phyloP scores from a whole-genome alignment of 2,113 vertebrate species.

The Chaetops frenatus region DNA sequence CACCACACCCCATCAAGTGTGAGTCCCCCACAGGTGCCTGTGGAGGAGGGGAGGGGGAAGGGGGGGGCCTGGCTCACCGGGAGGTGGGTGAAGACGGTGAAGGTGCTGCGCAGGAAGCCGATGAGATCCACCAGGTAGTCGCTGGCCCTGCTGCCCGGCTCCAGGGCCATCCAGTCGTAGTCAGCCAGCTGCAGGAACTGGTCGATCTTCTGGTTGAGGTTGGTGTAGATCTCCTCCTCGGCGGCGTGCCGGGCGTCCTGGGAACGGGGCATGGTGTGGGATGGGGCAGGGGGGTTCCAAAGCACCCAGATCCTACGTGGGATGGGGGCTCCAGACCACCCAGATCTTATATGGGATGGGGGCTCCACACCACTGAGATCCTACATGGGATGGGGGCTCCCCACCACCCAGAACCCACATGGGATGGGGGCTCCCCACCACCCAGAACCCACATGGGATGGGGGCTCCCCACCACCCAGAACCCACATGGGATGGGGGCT shows the following conservation, averaged over 20 bases:
- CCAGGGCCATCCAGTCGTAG: conserved; percentile 88
- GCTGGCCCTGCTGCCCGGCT: conserved; percentile 76
- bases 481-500: accelerated
- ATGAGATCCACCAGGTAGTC: conserved; percentile 93
- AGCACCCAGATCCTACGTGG: no score
- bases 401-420: accelerated
- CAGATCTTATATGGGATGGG: no score
- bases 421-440: accelerated
- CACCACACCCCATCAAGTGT: accelerated
- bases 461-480: accelerated
- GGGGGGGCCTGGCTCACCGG: conserved; percentile 70
- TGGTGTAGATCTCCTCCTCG: conserved; percentile 98
- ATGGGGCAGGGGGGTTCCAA: neutral
- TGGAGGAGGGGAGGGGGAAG: conserved; percentile 25
- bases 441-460: accelerated
- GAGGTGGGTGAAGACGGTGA: conserved; percentile 93
- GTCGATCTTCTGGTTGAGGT: conserved; percentile 95
- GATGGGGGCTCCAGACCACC: no score
- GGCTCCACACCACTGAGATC: accelerated
- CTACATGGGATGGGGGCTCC: accelerated
- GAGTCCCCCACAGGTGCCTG: neutral
- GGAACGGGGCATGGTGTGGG: accelerated
- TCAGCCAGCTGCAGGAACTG: conserved; percentile 97
- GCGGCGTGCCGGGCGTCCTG: conserved; percentile 94
- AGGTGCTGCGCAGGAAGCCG: conserved; percentile 92